A percentile compares a stretch with the other conserved stretches of the same genome.
These are phyloP conservation scores for Synergus japonicus DNA, from an alignment of 2,888 invertebrate genomes.

Conservation along the genomic window DNA sequence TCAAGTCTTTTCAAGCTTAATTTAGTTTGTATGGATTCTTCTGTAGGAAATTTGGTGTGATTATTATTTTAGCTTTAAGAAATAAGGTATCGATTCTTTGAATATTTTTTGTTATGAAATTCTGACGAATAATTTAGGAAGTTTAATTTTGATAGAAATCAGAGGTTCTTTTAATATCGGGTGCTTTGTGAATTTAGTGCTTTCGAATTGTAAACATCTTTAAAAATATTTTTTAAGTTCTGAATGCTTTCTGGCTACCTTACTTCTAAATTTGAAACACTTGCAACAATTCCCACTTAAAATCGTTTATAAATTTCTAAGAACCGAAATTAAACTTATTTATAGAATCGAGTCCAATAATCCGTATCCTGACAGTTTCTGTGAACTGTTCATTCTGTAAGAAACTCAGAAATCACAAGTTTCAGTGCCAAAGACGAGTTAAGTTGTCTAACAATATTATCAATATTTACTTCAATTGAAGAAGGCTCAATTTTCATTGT, in stretches of 20 bases:
- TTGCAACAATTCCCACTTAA: no score
- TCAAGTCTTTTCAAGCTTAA: neutral
- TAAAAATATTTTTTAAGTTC: no score
- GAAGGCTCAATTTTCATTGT: no score
- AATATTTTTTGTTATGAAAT: neutral
- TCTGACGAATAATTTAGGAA: no score
- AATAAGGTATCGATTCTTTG: neutral
- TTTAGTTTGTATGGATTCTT: neutral
- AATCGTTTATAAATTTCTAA: neutral
- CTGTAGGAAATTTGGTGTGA: neutral
- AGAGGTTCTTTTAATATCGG: no score
- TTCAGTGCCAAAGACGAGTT: conserved; percentile 3
- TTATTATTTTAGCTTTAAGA: conserved; percentile 2
- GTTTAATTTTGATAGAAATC: no score
- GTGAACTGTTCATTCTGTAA: neutral
- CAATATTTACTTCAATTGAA: neutral
- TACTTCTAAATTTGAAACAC: no score
- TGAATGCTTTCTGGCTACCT: no score
- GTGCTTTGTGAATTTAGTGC: no score
- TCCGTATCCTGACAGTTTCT: neutral
- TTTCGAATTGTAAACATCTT: no score
- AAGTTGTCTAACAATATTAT: neutral
- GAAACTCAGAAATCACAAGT: neutral
- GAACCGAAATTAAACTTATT: neutral
- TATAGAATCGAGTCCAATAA: neutral